Evolutionary conservation across 92 coral and sea anemone species (phyloP), one percentile per base, ranked within the genome.

Genomic region (Zoanthus sociatus): DNA sequence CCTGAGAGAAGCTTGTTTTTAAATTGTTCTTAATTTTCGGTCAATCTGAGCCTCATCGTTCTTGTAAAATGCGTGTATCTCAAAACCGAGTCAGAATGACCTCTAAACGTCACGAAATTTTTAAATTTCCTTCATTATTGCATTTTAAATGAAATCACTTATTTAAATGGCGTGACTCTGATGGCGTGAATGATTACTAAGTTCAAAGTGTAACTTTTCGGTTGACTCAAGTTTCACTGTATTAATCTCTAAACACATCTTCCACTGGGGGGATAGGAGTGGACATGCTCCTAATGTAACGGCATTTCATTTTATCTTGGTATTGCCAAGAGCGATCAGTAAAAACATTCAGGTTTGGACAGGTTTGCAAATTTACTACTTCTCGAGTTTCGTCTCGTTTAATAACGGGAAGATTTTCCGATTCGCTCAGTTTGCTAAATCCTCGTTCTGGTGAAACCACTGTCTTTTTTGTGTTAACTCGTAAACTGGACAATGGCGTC

Each of bases 291-390:
- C 95, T 77, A 15, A 94, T 85, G 73, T 94, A 94, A 44, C 98
- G 90, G n/a, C 94, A 92, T 64, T 82, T 90, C 76, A 74, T 71
- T 26, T 84, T 68, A 61, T 90, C 98, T 88, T 87, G 95, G 78
- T 94, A 94, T 87, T 90, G 76, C 98, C 98, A 94, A 14, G 95
- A 90, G 55, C 86, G 87, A 76, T 94, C 95, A 4, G 87, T 46
- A 9, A 82, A 92, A 64, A 92, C 51, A 81, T 94, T 94, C 77
- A 90, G 58, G 53, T 73, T 90, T 0, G 95, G 95, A 63, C 98
- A 94, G 8, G 95, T 92, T 78, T 94, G 98, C 9, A 92, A 64
- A 32, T 94, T 94, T 0, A 94, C 89, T 1, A 88, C 75, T 20
- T 92, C 98, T 7, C 60, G 86, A 54, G 77, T 87, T 67, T 78